Conservation (phyloP, 2,797 vertebrate genomes). For the Pangasius larnaudii region DNA sequence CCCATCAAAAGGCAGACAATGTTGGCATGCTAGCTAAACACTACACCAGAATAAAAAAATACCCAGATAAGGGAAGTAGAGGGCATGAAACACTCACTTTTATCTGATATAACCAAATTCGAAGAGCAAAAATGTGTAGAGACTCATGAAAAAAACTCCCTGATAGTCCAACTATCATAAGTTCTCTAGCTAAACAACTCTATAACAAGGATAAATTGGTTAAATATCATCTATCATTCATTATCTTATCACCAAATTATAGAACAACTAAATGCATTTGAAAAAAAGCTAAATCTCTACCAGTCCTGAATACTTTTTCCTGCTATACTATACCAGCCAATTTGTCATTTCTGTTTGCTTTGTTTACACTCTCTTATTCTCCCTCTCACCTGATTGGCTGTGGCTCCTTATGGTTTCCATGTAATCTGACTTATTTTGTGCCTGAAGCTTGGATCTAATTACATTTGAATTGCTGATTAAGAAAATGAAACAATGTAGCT, state of each 20-base stretch:
- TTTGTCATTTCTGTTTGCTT: not conserved
- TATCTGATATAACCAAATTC: not conserved
- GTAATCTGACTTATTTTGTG: not conserved
- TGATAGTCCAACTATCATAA: not conserved
- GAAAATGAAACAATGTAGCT: not conserved
- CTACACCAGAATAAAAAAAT: not conserved
- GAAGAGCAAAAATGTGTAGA: not conserved
- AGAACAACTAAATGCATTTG: not conserved
- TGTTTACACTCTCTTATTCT: not conserved
- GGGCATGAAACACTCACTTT: not conserved
- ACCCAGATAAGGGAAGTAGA: not conserved
- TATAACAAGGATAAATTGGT: not conserved
- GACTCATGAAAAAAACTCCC: not conserved
- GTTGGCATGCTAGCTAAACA: not conserved
- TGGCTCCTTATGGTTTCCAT: not conserved
- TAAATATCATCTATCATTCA: not conserved
- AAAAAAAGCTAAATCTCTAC: not conserved
- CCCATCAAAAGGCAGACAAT: not conserved
- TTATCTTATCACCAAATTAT: not conserved
- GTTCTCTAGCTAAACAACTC: not conserved
- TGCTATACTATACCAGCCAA: not conserved
- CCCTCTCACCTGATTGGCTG: not conserved
- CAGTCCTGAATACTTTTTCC: too few relatives aligned
- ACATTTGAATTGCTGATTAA: slow-evolving; percentile 11
- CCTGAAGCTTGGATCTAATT: not conserved